phyloP scores from a whole-genome alignment of 2,113 vertebrate genomes.

The Echinops telfairi region DNA sequence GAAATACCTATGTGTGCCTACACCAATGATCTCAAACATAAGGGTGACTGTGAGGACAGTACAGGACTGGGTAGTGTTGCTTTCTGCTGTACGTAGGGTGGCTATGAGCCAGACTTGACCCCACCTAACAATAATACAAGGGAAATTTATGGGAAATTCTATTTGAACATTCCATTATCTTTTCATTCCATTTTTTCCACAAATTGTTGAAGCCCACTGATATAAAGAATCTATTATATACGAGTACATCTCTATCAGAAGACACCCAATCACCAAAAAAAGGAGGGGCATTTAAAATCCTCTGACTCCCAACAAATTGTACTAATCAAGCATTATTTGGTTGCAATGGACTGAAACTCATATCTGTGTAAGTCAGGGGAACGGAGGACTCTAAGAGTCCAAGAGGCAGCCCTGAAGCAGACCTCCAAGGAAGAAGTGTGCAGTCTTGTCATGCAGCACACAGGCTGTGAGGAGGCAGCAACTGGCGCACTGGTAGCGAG shows the following conservation, averaged over 20 bases:
- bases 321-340: background rate
- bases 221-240: background rate
- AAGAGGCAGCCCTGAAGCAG: background rate
- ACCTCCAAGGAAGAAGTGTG: background rate
- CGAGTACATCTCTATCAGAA: slow-evolving; percentile 7
- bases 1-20: background rate
- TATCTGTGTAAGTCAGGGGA: background rate
- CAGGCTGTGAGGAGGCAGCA: background rate
- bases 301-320: background rate
- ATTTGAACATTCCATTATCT: too few species aligned
- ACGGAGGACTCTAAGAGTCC: background rate
- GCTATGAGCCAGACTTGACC: too few species aligned
- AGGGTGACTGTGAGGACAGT: too few species aligned
- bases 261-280: background rate
- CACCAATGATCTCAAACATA: background rate
- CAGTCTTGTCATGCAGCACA: background rate
- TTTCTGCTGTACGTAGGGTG: too few species aligned
- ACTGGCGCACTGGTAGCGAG: background rate
- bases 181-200: too few species aligned
- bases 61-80: too few species aligned
- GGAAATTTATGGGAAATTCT: too few species aligned
- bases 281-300: background rate
- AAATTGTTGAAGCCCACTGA: too few species aligned
- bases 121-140: too few species aligned
- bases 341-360: slow-evolving; percentile 11